Conservation (phyloP, 2,113 vertebrate genomes). For the Brachypteracias leptosomus region DNA sequence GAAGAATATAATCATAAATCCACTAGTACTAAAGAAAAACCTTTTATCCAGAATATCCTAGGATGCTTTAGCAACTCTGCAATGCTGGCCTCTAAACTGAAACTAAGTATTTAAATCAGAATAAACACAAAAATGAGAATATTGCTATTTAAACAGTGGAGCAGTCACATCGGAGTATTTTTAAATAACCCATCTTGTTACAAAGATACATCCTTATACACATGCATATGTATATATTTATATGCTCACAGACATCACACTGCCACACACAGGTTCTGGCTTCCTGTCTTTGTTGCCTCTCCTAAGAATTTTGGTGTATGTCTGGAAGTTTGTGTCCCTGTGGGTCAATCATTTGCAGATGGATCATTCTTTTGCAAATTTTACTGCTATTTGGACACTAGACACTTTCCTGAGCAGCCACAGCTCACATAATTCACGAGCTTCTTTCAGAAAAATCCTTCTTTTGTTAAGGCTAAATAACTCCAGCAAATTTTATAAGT, state of each 20-base stretch:
- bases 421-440: rapidly evolving
- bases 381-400: neutral
- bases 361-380: too few species aligned
- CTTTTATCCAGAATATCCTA: neutral
- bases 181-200: neutral
- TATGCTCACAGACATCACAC: rapidly evolving
- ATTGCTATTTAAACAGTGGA: neutral
- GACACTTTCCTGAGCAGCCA: neutral
- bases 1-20: neutral
- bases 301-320: rapidly evolving
- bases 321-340: neutral
- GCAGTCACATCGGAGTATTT: neutral
- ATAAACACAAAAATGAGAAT: neutral
- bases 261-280: neutral
- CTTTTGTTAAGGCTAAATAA: neutral
- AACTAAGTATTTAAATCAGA: neutral
- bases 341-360: neutral
- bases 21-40: neutral
- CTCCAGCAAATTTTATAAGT: neutral
- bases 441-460: neutral
- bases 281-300: neutral
- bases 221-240: neutral
- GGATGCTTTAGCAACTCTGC: neutral
- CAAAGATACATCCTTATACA: neutral
- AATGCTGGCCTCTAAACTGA: neutral